Evolutionary conservation across 1,140 invertebrate species (phyloP).

Genomic region (Neotoxoptera formosana): DNA sequence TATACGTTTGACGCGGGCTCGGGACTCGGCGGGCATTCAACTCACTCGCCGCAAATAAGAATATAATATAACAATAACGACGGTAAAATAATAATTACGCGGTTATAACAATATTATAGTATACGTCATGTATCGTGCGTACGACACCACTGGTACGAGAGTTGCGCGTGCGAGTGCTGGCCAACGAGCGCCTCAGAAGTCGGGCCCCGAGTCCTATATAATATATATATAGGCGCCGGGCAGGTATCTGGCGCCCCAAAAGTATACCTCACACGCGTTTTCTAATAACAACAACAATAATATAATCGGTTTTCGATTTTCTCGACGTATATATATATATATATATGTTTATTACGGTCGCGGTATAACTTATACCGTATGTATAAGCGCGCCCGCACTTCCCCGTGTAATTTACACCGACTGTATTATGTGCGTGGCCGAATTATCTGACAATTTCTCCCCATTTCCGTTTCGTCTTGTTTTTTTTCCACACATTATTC

Average conservation of each 20-base stretch:
- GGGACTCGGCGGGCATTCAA: neutral
- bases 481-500: neutral
- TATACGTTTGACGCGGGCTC: neutral
- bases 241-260: neutral
- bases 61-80: no score
- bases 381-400: neutral
- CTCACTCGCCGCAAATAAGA: no score
- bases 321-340: neutral
- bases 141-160: neutral
- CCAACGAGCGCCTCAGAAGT: neutral
- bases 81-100: no score
- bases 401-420: neutral
- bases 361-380: no score
- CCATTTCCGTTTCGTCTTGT: constrained; percentile 20
- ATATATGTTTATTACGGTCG: neutral
- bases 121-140: no score
- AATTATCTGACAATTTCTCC: constrained; percentile 26
- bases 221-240: neutral
- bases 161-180: neutral
- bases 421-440: neutral
- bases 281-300: neutral
- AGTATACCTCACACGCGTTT: neutral
- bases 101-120: no score
- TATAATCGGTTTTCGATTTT: neutral
- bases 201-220: neutral